Percentiles rank a stretch among this genome's conserved stretches.
Evolutionary conservation across 2,888 invertebrate genomes (phyloP).

Genomic region (Cinara cedri): DNA sequence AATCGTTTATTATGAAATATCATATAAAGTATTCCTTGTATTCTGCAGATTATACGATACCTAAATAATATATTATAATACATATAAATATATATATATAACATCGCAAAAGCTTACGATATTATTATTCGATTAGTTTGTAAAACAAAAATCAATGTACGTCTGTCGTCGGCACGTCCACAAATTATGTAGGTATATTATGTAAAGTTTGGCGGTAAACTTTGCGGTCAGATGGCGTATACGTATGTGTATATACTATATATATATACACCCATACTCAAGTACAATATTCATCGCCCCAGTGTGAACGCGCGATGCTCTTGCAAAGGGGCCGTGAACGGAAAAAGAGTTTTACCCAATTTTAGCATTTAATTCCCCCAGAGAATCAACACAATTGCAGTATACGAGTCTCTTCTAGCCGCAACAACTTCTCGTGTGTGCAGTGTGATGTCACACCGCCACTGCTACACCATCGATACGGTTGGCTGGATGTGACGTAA

Average conservation of each 20-base stretch:
- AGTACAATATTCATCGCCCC: conserved; percentile 17
- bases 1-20: too few relatives aligned
- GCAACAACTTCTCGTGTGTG: background rate
- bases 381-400: conserved; percentile 53
- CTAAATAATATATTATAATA: too few relatives aligned
- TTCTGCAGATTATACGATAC: too few relatives aligned
- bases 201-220: conserved; percentile 1
- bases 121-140: background rate
- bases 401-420: conserved; percentile 9
- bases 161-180: background rate
- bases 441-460: background rate
- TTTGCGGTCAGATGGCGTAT: conserved; percentile 1
- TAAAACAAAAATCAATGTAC: conserved; percentile 11
- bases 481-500: conserved; percentile 17
- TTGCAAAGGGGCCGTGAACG: background rate
- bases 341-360: conserved; percentile 55
- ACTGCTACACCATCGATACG: background rate
- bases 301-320: background rate
- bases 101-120: too few relatives aligned
- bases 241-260: background rate
- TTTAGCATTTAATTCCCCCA: conserved; percentile 58
- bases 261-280: background rate
- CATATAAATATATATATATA: too few relatives aligned
- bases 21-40: too few relatives aligned
- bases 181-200: background rate